Evolutionary conservation across 2,888 invertebrate genomes (phyloP).

Genomic region (Cataglyphis cursor): DNA sequence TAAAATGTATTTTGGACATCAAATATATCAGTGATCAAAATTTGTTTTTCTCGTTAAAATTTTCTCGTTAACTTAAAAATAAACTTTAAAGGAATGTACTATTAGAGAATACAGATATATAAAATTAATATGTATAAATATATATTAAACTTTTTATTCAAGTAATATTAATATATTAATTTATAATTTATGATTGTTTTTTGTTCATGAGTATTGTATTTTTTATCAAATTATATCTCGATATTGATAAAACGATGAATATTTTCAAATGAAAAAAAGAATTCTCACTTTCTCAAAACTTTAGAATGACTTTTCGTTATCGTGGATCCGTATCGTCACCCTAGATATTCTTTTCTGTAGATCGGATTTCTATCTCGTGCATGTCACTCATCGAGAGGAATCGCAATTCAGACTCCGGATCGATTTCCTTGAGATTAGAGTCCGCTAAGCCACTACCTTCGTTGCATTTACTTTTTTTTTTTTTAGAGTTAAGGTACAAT

Average conservation of each 20-base stretch:
- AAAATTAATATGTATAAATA: not conserved
- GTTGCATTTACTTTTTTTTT: slow-evolving; percentile 58
- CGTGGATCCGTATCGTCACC: not conserved
- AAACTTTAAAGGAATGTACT: not conserved
- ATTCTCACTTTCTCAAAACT: not conserved
- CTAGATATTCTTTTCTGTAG: not conserved
- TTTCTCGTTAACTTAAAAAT: too few relatives aligned
- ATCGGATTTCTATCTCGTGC: slow-evolving; percentile 40
- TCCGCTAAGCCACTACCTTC: slow-evolving; percentile 33
- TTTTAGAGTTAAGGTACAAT: slow-evolving; percentile 35
- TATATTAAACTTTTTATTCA: not conserved
- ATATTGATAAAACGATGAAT: not conserved
- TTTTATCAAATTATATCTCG: not conserved
- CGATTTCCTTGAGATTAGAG: slow-evolving; percentile 68
- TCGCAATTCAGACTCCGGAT: slow-evolving; percentile 57
- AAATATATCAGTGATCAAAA: not conserved
- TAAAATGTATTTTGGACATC: not conserved
- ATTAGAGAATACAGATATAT: not conserved
- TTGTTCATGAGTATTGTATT: not conserved
- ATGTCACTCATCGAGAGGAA: slow-evolving; percentile 26
- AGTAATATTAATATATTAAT: not conserved
- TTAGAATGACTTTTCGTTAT: slow-evolving; percentile 4
- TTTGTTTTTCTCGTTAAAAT: slow-evolving; percentile 12
- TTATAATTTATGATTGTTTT: not conserved
- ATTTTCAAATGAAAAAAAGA: not conserved